These are phyloP conservation scores for Oedothorax gibbosus DNA, from an alignment of 1,140 invertebrate genomes.

Conservation along the genomic window DNA sequence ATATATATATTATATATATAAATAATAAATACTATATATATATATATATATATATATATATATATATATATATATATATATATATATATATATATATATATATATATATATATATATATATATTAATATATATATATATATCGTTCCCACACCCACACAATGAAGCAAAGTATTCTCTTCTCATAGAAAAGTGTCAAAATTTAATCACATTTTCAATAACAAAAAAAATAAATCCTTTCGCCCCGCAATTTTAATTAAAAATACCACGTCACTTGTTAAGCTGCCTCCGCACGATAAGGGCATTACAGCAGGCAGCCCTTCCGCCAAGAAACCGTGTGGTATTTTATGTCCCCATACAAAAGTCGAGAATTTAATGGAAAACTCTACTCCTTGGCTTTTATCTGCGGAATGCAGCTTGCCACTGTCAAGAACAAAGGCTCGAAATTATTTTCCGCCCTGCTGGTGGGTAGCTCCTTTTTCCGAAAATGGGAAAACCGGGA, in stretches of 20 bases:
- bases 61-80: too few species aligned
- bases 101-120: too few species aligned
- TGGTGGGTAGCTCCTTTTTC: not conserved
- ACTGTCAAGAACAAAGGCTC: conserved; percentile 45
- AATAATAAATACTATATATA: too few species aligned
- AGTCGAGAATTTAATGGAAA: conserved; percentile 45
- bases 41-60: too few species aligned
- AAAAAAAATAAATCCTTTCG: not conserved
- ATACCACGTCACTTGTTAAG: not conserved
- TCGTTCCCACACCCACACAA: too few species aligned
- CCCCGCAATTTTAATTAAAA: conserved; percentile 51
- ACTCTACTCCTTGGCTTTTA: conserved; percentile 38
- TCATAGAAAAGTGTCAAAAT: too few species aligned
- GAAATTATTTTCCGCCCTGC: conserved; percentile 50
- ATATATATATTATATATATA: too few species aligned
- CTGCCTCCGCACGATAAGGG: conserved; percentile 23
- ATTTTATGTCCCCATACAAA: conserved; percentile 12
- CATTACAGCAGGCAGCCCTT: not conserved
- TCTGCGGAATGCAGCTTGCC: conserved; percentile 51
- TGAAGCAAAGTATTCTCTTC: too few species aligned
- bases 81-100: too few species aligned
- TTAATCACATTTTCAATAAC: not conserved
- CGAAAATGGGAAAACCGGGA: conserved; percentile 31
- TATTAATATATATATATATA: too few species aligned
- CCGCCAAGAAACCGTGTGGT: not conserved